Base-by-base conservation (phyloP, 2,113 vertebrate genomes). In the Mandrillus leucophaeus region DNA sequence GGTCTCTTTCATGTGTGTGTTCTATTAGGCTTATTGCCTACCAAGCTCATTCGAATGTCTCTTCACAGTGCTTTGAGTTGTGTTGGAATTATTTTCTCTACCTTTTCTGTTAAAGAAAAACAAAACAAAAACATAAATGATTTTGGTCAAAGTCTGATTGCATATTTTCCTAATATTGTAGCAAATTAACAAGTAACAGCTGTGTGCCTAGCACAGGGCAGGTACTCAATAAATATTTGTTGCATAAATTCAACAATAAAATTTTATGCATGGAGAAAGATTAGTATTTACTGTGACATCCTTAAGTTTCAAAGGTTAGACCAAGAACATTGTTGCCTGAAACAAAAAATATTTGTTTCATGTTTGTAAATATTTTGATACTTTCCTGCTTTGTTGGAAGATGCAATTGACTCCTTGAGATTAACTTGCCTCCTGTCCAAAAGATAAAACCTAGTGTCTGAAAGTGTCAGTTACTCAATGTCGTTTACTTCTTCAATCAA, bases 261-360 rank as follows among this genome's bases (percentile, higher is more conserved):
- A 75, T 57, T 88, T 88, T 75, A 75, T 43, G 84, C 43, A 45
- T 79, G 22, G 80, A 55, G 48, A 52, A 12, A 66, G 35, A 82
- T 68, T 8, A 73, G 2, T 45, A 45, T 95, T 96, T 90, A 68
- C 52, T 35, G 6, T 35, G 11, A 86, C 30, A 81, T 86, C 12
- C 61, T 94, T 61, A 55, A 79, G 10, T 45, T 96, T 82, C 87
- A 43, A 95, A 90, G 30, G 57, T 92, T 87, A 73, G 68, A 75
- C 13, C 12, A 55, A 64, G 91, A 87, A 40, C 40, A 35, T 64
- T 38, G 30, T 94, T 30, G 61, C 27, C 13, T 64, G 27, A 64
- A 64, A 64, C 61, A 64, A 64, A 32, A 64, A 64, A 32, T 64
- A 64, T 88, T 83, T 80, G n/a, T 75, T 96, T 84, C 18, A 83